These are phyloP conservation scores for Pangasius krempfi DNA, from an alignment of 2,797 vertebrate species.

Conservation along the genomic window DNA sequence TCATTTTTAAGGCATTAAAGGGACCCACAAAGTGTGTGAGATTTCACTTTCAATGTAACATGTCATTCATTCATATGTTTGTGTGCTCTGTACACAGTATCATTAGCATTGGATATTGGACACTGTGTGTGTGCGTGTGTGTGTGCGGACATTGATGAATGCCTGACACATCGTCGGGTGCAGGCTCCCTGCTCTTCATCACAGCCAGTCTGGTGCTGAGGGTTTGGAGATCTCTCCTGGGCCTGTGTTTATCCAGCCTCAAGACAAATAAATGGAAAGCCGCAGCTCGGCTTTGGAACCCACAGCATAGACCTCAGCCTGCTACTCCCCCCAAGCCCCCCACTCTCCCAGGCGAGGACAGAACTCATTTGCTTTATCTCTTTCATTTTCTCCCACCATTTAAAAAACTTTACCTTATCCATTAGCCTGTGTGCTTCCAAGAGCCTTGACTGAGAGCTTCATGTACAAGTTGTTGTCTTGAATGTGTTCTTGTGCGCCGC, in stretches of 20 bases:
- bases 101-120: neutral
- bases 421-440: neutral
- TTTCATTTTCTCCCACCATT: neutral
- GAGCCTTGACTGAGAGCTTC: neutral
- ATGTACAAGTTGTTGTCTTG: neutral
- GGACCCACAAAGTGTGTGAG: neutral
- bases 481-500: too few species aligned
- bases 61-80: neutral
- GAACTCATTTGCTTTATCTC: neutral
- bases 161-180: neutral
- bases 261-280: constrained; percentile 59
- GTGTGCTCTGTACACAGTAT: neutral
- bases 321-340: neutral
- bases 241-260: constrained; percentile 58
- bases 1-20: constrained; percentile 12
- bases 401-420: neutral
- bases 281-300: constrained; percentile 44
- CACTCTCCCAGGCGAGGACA: neutral
- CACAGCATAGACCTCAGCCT: constrained; percentile 10
- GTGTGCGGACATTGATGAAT: neutral
- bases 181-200: constrained; percentile 28
- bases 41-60: neutral
- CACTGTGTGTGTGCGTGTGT: neutral
- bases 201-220: constrained; percentile 37
- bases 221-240: constrained; percentile 49